Conservation (phyloP, 2,888 invertebrate genomes). For the Orthosia cruda region DNA sequence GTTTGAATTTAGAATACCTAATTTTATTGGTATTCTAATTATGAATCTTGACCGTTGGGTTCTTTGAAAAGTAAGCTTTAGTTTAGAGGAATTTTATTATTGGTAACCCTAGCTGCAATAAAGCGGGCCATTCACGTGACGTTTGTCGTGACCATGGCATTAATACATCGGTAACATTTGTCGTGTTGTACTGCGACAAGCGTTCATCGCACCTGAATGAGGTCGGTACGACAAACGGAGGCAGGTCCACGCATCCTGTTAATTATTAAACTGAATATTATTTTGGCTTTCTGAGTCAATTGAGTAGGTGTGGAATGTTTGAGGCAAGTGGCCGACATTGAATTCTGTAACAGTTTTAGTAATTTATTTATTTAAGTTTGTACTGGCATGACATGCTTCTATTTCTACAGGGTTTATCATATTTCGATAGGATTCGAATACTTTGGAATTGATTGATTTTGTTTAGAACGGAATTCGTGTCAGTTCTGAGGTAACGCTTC, state of each 20-base stretch:
- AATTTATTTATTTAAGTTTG: too few relatives aligned
- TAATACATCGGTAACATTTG: conserved; percentile 63
- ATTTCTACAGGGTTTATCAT: too few relatives aligned
- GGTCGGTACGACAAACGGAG: conserved; percentile 47
- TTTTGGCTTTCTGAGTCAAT: conserved; percentile 48
- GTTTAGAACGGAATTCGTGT: too few relatives aligned
- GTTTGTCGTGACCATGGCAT: conserved; percentile 68
- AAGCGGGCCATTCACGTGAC: conserved; percentile 58
- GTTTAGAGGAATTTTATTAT: too few relatives aligned
- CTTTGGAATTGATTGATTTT: too few relatives aligned
- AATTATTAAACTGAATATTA: conserved; percentile 57
- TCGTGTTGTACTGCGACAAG: conserved; percentile 33
- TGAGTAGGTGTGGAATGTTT: conserved; percentile 27
- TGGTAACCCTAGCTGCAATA: conserved; percentile 53
- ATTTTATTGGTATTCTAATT: too few relatives aligned
- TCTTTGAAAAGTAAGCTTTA: too few relatives aligned
- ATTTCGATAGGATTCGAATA: too few relatives aligned
- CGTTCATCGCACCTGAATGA: conserved; percentile 67
- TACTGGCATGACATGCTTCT: too few relatives aligned
- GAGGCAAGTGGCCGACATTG: conserved; percentile 43
- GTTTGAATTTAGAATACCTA: too few relatives aligned
- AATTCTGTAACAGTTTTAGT: background rate
- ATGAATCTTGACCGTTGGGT: too few relatives aligned
- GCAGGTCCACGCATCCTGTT: conserved; percentile 53
- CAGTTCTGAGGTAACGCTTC: too few relatives aligned